phyloP scores from a whole-genome alignment of 2,797 vertebrate genomes.

The Oophaga sylvatica region DNA sequence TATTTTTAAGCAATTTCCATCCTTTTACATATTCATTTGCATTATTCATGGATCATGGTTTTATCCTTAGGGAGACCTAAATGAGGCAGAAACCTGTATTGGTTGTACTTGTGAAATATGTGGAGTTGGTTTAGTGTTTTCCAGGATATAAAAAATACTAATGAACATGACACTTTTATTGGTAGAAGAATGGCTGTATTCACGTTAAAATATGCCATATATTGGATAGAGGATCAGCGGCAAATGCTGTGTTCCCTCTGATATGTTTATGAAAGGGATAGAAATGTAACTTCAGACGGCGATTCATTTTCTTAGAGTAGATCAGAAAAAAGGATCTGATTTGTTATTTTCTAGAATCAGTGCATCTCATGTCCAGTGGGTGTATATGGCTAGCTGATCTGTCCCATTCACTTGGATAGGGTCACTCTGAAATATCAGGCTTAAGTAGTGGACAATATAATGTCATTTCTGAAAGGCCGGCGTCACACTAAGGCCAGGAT shows the following conservation, averaged over 20 bases:
- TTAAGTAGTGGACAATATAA: no score
- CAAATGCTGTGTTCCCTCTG: neutral
- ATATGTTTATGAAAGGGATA: neutral
- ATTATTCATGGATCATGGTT: conserved; percentile 44
- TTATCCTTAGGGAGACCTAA: conserved; percentile 48
- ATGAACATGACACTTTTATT: conserved; percentile 51
- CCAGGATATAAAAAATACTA: conserved; percentile 50
- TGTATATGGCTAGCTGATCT: no score
- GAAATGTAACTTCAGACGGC: neutral
- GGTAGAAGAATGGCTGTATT: conserved; percentile 41
- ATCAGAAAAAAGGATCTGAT: neutral
- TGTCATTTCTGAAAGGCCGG: no score
- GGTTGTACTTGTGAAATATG: conserved; percentile 35
- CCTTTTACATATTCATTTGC: conserved; percentile 27
- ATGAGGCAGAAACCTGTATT: conserved; percentile 43
- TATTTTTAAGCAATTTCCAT: conserved; percentile 23
- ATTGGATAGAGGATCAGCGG: neutral
- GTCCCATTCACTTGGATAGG: no score
- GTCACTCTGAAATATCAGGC: no score
- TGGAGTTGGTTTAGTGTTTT: conserved; percentile 27
- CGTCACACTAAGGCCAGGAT: no score
- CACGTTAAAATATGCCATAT: conserved; percentile 27
- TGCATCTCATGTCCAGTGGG: no score
- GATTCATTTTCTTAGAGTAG: neutral
- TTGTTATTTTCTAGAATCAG: neutral